Evolutionary conservation across 2,888 invertebrate genomes (phyloP).

Genomic region (Chamaedrilus cognettii): DNA sequence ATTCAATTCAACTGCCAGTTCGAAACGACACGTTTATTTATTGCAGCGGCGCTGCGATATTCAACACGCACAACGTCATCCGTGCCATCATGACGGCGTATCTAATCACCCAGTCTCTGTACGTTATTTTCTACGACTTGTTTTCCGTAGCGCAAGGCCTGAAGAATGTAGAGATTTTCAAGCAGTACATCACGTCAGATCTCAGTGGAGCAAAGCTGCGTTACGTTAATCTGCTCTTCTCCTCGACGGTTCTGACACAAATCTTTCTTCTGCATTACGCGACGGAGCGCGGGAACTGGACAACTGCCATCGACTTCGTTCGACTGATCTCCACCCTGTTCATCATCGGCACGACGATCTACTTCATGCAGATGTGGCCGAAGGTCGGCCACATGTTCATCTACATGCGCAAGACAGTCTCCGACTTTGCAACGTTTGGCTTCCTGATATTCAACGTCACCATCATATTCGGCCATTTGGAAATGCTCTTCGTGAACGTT

Average conservation of each 20-base stretch:
- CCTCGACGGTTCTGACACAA: not conserved
- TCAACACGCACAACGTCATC: not conserved
- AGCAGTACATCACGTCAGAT: not conserved
- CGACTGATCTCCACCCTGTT: not conserved
- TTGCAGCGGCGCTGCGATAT: not conserved
- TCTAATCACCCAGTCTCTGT: not conserved
- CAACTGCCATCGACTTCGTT: not conserved
- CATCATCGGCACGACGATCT: not conserved
- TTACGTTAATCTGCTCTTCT: not conserved
- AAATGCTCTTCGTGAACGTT: conserved; percentile 7
- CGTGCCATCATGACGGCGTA: not conserved
- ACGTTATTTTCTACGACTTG: conserved; percentile 2
- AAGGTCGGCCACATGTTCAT: conserved; percentile 6
- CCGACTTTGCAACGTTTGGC: not conserved
- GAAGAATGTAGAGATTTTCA: not conserved
- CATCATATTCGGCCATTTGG: conserved; percentile 1
- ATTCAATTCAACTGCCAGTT: too few species aligned
- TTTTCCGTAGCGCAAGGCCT: not conserved
- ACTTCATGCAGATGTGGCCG: conserved; percentile 9
- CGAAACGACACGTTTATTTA: not conserved
- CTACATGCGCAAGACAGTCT: conserved; percentile 1
- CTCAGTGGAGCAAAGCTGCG: not conserved
- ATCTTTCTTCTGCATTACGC: not conserved
- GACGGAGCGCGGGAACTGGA: not conserved
- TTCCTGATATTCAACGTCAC: not conserved